These are phyloP conservation scores for Columba livia DNA, from an alignment of 2,113 vertebrate genomes.

Conservation along the genomic window DNA sequence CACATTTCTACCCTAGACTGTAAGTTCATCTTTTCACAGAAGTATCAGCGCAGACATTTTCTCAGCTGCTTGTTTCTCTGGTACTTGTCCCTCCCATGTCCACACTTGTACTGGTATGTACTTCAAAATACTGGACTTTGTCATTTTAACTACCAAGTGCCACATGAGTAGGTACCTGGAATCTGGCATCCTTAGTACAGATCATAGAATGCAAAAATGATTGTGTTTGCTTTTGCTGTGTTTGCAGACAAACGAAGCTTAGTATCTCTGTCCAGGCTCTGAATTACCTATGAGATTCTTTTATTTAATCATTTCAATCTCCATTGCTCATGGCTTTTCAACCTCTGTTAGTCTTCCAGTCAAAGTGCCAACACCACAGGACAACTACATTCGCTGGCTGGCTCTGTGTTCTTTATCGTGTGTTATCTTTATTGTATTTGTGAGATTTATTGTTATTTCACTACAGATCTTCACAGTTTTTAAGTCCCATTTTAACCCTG, in stretches of 20 bases:
- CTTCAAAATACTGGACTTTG: not conserved
- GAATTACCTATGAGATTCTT: not conserved
- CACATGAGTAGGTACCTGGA: rapidly evolving
- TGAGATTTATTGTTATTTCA: not conserved
- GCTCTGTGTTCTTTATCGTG: not conserved
- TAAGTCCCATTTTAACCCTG: not conserved
- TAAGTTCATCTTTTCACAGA: not conserved
- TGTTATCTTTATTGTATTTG: not conserved
- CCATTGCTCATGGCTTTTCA: not conserved
- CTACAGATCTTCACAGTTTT: not conserved
- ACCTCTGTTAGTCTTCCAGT: not conserved
- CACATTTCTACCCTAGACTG: not conserved
- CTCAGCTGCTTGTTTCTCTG: not conserved
- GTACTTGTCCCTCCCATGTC: not conserved
- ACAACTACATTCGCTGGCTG: not conserved
- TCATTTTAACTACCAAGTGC: not conserved
- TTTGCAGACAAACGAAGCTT: not conserved
- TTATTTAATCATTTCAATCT: not conserved
- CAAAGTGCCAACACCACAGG: not conserved
- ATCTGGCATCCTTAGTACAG: not conserved
- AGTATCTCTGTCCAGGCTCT: not conserved
- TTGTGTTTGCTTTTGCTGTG: not conserved
- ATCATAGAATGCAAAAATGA: not conserved
- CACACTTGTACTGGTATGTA: rapidly evolving
- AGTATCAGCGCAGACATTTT: not conserved